Percentiles rank a stretch among this genome's conserved stretches.
Evolutionary conservation across 2,797 vertebrate genomes (phyloP).

Genomic region (Hypotaenidia philippensis): DNA sequence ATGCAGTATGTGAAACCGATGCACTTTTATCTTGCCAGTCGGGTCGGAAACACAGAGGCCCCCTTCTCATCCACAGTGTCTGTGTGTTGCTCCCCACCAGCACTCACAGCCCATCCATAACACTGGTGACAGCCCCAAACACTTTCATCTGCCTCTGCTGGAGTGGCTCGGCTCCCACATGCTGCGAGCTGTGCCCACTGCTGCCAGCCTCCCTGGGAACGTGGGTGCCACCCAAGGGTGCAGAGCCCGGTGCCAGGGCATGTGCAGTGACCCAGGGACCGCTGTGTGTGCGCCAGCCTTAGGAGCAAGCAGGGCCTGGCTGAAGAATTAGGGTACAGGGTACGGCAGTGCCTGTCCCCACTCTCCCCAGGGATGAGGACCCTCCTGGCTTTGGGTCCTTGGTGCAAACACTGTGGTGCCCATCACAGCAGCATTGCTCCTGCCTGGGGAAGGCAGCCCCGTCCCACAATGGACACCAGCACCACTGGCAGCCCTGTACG

Average conservation of each 20-base stretch:
- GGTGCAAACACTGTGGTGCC: background rate
- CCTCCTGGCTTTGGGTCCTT: fast-evolving
- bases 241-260: background rate
- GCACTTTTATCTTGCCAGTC: background rate
- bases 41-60: background rate
- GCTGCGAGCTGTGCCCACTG: background rate
- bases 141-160: background rate
- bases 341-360: background rate
- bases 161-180: background rate
- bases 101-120: background rate
- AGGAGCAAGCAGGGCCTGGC: background rate
- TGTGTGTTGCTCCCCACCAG: background rate
- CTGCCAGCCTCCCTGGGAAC: background rate
- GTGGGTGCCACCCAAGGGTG: background rate
- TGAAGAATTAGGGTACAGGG: background rate
- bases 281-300: background rate
- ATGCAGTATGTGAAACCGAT: background rate
- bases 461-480: background rate
- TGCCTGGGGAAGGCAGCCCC: background rate
- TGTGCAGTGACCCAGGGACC: background rate
- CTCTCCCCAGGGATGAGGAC: background rate
- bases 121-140: background rate
- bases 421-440: fast-evolving
- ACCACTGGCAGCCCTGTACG: fast-evolving
- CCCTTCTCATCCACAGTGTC: background rate